Base-by-base conservation (phyloP, 92 coral and sea anemone genomes). In the Palythoa grandiflora region DNA sequence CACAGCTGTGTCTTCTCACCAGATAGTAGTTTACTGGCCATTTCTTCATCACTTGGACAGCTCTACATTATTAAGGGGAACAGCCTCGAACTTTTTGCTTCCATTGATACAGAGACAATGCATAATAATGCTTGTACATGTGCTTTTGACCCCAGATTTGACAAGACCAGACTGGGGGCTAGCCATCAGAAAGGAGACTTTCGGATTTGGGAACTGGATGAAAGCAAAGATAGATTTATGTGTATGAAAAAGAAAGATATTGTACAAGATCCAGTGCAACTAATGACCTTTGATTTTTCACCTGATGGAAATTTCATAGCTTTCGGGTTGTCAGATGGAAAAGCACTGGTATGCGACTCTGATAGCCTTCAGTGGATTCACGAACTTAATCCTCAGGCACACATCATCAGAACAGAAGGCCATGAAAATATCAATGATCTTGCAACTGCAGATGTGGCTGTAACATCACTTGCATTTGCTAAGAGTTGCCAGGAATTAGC, bases 401-500 rank as follows among this genome's bases (percentile, higher is more conserved):
- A 65, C 20, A 21, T 39, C 9, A 81, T 12, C 21, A 65, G 75
- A 36, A 19, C 10, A 48, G 47, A 81, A 8, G 59, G 11, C 14
- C 60, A 28, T 19, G 13, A 40, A 21, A 53, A 71, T 60, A 59
- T 52, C 5, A 77, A 12, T 48, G 87, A 51, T 20, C 79, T 79
- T 2, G 47, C 65, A 15, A 63, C 53, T 16, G 20, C 87, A 73
- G 73, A 84, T 51, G 38, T 87, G 48, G 75, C 73, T 28, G 90
- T 91, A 1, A 94, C 92, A 28, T 96, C 98, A 20, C 89, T 96
- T 37, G 94, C 97, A 55, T 94, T 96, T 84, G 35, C 98, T 57
- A 94, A 83, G 83, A 94, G 96, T 39, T 96, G 98, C 38, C 96
- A 94, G 21, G 96, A 96, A 75, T 68, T 96, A 16, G 98, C 98